phyloP scores from a whole-genome alignment of 2,888 invertebrate genomes.

The Chelonus formosanus region DNA sequence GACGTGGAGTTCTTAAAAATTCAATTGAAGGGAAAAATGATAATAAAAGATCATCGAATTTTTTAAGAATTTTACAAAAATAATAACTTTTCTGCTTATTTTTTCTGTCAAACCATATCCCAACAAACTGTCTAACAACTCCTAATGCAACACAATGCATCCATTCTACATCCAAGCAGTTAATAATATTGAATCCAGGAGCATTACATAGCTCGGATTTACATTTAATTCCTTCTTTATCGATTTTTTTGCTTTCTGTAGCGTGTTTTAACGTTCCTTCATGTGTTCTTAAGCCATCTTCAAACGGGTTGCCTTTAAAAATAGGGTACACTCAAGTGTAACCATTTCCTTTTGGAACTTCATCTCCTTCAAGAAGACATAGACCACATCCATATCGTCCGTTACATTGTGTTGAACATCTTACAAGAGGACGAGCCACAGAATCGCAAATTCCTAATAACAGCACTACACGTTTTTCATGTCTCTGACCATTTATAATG shows the following conservation, averaged over 20 bases:
- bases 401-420: conserved; percentile 33
- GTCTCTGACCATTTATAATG: conserved; percentile 14
- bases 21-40: no score
- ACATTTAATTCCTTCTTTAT: conserved; percentile 30
- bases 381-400: conserved; percentile 40
- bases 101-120: conserved; percentile 35
- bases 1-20: no score
- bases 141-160: conserved; percentile 37
- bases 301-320: background rate
- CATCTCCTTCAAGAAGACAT: conserved; percentile 37
- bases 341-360: conserved; percentile 37
- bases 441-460: conserved; percentile 36
- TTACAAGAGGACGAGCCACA: conserved; percentile 33
- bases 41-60: no score
- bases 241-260: background rate
- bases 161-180: conserved; percentile 32
- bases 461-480: conserved; percentile 32
- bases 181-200: conserved; percentile 35
- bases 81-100: conserved; percentile 32
- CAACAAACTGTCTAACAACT: conserved; percentile 35
- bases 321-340: background rate
- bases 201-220: conserved; percentile 28
- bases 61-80: background rate
- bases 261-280: conserved; percentile 10
- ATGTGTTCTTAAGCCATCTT: conserved; percentile 1